Percentiles rank a stretch among this genome's conserved stretches.
Conservation (phyloP, 2,888 invertebrate species). For the Orthosia gothica region DNA sequence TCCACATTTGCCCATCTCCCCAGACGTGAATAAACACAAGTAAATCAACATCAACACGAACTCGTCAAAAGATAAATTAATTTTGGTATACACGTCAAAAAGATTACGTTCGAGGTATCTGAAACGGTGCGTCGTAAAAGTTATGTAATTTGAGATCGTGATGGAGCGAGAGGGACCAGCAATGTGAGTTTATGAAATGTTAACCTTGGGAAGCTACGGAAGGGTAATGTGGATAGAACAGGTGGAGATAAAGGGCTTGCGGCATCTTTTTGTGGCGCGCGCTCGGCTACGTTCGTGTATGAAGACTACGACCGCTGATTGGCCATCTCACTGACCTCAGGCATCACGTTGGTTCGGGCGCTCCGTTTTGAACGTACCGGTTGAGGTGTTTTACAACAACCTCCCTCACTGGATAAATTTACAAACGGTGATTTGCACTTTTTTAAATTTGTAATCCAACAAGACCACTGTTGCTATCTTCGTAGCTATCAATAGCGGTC, state of each 20-base stretch:
- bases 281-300: too few relatives aligned
- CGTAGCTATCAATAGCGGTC: too few relatives aligned
- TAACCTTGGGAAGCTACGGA: slow-evolving; percentile 7
- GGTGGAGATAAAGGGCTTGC: neutral
- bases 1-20: slow-evolving; percentile 7
- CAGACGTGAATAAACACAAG: slow-evolving; percentile 28
- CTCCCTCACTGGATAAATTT: too few relatives aligned
- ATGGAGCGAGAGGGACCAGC: slow-evolving; percentile 26
- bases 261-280: too few relatives aligned
- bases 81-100: slow-evolving; percentile 51
- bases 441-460: too few relatives aligned
- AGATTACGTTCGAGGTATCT: slow-evolving; percentile 47
- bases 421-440: too few relatives aligned
- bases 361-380: too few relatives aligned
- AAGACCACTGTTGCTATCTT: too few relatives aligned
- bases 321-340: too few relatives aligned
- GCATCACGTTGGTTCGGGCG: too few relatives aligned
- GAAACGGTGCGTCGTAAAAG: slow-evolving; percentile 63
- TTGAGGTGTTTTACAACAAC: too few relatives aligned
- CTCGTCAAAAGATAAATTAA: slow-evolving; percentile 60
- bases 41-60: slow-evolving; percentile 40
- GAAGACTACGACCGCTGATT: too few relatives aligned
- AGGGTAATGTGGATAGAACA: neutral
- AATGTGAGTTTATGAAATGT: slow-evolving; percentile 25
- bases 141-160: slow-evolving; percentile 65